Conservation (phyloP, 2,113 vertebrate genomes). For the Clarias gariepinus region DNA sequence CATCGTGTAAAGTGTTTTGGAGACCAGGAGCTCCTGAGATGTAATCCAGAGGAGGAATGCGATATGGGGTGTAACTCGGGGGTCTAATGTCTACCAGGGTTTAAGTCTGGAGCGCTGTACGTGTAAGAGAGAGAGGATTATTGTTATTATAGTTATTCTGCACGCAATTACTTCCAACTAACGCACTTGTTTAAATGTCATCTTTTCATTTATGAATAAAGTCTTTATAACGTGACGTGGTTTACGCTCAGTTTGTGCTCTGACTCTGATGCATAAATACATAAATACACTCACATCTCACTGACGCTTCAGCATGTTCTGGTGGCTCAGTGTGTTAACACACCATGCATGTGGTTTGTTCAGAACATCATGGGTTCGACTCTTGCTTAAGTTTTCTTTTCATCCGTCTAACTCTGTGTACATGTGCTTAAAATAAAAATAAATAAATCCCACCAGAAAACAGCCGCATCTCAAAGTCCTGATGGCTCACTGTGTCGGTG, state of each 20-base stretch:
- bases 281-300: no score
- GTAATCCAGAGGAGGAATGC: not conserved
- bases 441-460: no score
- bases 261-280: not conserved
- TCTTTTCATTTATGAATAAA: constrained; percentile 46
- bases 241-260: not conserved
- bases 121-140: no score
- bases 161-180: constrained; percentile 16
- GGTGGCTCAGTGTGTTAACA: no score
- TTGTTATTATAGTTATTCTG: not conserved
- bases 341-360: no score
- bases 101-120: not conserved
- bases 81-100: not conserved
- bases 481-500: no score
- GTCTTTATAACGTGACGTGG: not conserved
- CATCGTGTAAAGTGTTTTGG: not conserved
- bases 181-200: constrained; percentile 20
- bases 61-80: not conserved
- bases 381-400: no score
- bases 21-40: not conserved
- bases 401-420: no score
- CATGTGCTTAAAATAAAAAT: no score
- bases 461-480: no score
- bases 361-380: no score
- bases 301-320: no score